phyloP scores from a whole-genome alignment of 2,113 vertebrate genomes.

The Hippocampus abdominalis region DNA sequence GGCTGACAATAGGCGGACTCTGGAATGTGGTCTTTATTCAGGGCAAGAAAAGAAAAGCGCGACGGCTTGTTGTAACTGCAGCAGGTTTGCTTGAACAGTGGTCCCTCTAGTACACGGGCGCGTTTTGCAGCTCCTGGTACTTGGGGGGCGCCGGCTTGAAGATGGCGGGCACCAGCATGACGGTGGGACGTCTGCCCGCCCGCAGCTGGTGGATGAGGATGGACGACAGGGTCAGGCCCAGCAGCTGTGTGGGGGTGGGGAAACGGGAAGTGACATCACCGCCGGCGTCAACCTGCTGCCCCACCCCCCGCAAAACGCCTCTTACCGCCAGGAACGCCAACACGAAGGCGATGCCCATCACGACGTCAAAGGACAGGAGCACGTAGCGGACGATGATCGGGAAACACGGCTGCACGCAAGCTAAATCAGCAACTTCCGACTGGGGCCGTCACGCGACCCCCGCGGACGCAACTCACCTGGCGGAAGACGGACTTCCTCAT shows the following conservation, averaged over 20 bases:
- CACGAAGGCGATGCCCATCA: neutral
- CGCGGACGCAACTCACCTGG: neutral
- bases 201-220: conserved; percentile 7
- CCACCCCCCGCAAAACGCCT: neutral
- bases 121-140: conserved; percentile 5
- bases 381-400: neutral
- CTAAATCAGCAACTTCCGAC: neutral
- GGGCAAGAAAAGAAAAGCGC: neutral
- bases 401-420: neutral
- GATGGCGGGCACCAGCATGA: conserved; percentile 5
- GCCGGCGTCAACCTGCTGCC: rapidly evolving
- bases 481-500: neutral
- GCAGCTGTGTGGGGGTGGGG: neutral
- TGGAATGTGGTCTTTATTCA: neutral
- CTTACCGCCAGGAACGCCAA: neutral
- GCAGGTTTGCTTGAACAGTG: neutral
- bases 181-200: neutral
- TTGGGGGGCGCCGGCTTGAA: conserved; percentile 2
- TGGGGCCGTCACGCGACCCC: neutral
- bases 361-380: neutral
- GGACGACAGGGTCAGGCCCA: conserved; percentile 4
- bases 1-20: no score
- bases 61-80: no score
- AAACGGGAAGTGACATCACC: neutral
- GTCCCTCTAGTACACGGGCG: neutral